Evolutionary conservation across 1,140 invertebrate genomes (phyloP).

Genomic region (Vanessa tameamea): DNA sequence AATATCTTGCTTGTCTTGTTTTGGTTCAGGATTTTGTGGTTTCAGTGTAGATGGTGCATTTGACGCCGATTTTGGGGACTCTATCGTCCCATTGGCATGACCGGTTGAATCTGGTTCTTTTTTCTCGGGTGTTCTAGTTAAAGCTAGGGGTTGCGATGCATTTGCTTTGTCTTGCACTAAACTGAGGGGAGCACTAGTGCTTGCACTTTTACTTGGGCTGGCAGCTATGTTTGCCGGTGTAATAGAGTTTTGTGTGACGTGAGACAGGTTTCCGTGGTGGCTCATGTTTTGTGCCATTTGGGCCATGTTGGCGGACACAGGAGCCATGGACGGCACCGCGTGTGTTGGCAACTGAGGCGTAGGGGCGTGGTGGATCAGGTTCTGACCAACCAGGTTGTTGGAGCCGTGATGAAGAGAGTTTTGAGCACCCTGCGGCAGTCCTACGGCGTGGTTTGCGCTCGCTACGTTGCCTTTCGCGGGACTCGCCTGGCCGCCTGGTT

Average conservation of each 20-base stretch:
- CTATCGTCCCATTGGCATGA: conserved; percentile 71
- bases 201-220: conserved; percentile 63
- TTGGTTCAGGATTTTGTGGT: conserved; percentile 66
- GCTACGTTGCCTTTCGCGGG: conserved; percentile 71
- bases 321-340: conserved; percentile 70
- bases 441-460: conserved; percentile 63
- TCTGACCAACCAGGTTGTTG: conserved; percentile 68
- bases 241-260: conserved; percentile 61
- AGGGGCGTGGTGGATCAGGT: conserved; percentile 61
- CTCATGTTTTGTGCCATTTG: conserved; percentile 78
- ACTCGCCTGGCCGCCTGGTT: conserved; percentile 70
- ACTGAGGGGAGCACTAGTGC: conserved; percentile 65
- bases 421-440: conserved; percentile 65
- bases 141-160: conserved; percentile 62
- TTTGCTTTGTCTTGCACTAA: conserved; percentile 69
- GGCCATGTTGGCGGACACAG: conserved; percentile 72
- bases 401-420: conserved; percentile 63
- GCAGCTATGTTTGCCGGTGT: conserved; percentile 50
- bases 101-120: conserved; percentile 67
- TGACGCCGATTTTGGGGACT: conserved; percentile 62
- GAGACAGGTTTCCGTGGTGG: conserved; percentile 75
- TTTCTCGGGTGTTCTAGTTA: conserved; percentile 73
- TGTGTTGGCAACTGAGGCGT: conserved; percentile 56
- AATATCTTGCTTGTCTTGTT: conserved; percentile 73
- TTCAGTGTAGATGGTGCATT: conserved; percentile 61